Evolutionary conservation across 2,113 vertebrate species (phyloP), one percentile per base, ranked within the genome.

Genomic region (Scolopax mira): DNA sequence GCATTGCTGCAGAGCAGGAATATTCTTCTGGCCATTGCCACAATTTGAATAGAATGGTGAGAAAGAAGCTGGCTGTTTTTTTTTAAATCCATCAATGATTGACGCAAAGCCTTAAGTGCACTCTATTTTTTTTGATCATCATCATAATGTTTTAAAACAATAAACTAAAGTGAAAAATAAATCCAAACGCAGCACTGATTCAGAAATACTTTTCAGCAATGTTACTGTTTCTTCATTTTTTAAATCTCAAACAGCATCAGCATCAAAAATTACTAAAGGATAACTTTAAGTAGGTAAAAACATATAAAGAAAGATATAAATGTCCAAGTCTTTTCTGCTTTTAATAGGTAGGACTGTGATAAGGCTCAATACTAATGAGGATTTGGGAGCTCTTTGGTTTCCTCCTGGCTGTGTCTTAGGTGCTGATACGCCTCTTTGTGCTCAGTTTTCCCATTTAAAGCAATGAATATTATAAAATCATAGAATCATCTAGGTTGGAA

Each of bases 351-450:
- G 60, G 49, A 39, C 51, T 51, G 35, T 11, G 41, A 71, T 33
- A 41, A 1, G 5, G 18, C 4, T 46, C 10, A 46, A 74, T 13
- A 79, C 16, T 0, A 0, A 27, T 5, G 12, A 55, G 25, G 48
- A 61, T 33, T 18, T 60, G 33, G 30, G 37, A 82, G 31, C 58
- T 27, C 15, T 67, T 77, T 19, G 17, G 18, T 60, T 51, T 83
- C 31, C 18, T 85, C 18, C 46, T 52, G 27, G 27, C 18, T 66
- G 7, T 37, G 19, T 12, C 54, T 33, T 42, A 60, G 27, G 25
- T 39, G 22, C n/a, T 44, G 31, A 58, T 52, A 52, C 5, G 1
- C 19, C 37, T 61, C 33, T 37, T 54, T 8, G 17, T n/a, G 35
- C 13, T 84, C n/a, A 51, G 21, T 80, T 80, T 91, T 55, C 46